Evolutionary conservation across 2,888 invertebrate genomes (phyloP).

Genomic region (Melanophora roralis): DNA sequence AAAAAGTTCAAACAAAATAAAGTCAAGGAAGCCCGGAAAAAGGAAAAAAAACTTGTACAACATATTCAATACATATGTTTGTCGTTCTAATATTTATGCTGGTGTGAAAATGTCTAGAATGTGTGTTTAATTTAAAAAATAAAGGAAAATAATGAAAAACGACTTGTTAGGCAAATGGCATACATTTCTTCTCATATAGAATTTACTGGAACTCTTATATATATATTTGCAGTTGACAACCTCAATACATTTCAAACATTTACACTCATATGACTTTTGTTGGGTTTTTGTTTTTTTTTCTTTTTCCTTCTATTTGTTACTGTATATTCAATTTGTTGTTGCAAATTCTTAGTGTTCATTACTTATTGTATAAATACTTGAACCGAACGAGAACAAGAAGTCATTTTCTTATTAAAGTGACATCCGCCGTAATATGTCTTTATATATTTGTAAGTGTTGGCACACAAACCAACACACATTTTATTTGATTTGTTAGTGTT

Average conservation of each 20-base stretch:
- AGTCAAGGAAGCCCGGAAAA: slow-evolving; percentile 5
- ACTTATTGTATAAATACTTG: slow-evolving; percentile 42
- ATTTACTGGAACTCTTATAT: slow-evolving; percentile 9
- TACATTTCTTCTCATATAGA: slow-evolving; percentile 36
- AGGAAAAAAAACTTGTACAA: slow-evolving; percentile 24
- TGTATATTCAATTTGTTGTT: neutral
- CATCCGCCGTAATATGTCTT: slow-evolving; percentile 49
- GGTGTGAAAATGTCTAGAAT: slow-evolving; percentile 26
- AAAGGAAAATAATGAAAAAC: slow-evolving; percentile 3
- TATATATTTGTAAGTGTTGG: slow-evolving; percentile 1
- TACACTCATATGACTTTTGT: slow-evolving; percentile 40
- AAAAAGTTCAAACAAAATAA: neutral
- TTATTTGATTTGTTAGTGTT: too few species aligned
- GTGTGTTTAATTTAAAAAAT: slow-evolving; percentile 30
- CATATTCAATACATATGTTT: slow-evolving; percentile 6
- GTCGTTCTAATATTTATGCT: neutral
- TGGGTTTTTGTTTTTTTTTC: neutral
- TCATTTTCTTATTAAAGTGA: slow-evolving; percentile 56
- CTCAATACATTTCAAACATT: neutral
- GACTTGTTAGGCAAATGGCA: slow-evolving; percentile 25
- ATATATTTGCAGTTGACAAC: slow-evolving; percentile 39
- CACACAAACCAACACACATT: neutral
- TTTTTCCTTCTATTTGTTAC: neutral
- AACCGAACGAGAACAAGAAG: slow-evolving; percentile 26
- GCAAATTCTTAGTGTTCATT: neutral